Percentiles rank a stretch among this genome's conserved stretches.
phyloP scores from a whole-genome alignment of 2,888 invertebrate species.

The Hydraecia micacea region DNA sequence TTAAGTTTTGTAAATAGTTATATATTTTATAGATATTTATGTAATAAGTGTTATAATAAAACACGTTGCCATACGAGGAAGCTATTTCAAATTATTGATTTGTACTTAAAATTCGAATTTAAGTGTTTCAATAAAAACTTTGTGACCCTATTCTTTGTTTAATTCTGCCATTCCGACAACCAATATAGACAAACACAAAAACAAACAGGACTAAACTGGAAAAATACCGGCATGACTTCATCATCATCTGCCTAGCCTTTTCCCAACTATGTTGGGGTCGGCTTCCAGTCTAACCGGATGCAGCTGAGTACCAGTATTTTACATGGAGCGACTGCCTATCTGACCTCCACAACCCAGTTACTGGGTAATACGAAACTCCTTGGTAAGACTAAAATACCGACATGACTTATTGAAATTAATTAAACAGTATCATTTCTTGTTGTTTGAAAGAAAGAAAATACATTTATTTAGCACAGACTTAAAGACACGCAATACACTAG shows the following conservation, averaged over 20 bases:
- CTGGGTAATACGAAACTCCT: too few species aligned
- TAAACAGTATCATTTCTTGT: not conserved
- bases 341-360: too few species aligned
- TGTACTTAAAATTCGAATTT: conserved; percentile 88
- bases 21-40: conserved; percentile 76
- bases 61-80: conserved; percentile 81
- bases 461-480: too few species aligned
- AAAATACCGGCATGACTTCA: not conserved
- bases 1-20: conserved; percentile 79
- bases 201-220: not conserved
- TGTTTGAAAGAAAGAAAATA: too few species aligned
- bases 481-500: too few species aligned
- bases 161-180: conserved; percentile 4
- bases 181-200: not conserved
- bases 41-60: conserved; percentile 67
- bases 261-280: too few species aligned
- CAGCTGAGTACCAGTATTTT: too few species aligned
- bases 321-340: too few species aligned
- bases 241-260: too few species aligned
- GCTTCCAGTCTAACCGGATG: too few species aligned
- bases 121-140: conserved; percentile 83
- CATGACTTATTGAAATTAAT: too few species aligned
- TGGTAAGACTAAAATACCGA: too few species aligned
- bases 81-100: conserved; percentile 69
- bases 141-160: conserved; percentile 62